A percentile compares a stretch with the other conserved stretches of the same genome.
Evolutionary conservation across 2,797 vertebrate species (phyloP).

Genomic region (Microcaecilia unicolor): DNA sequence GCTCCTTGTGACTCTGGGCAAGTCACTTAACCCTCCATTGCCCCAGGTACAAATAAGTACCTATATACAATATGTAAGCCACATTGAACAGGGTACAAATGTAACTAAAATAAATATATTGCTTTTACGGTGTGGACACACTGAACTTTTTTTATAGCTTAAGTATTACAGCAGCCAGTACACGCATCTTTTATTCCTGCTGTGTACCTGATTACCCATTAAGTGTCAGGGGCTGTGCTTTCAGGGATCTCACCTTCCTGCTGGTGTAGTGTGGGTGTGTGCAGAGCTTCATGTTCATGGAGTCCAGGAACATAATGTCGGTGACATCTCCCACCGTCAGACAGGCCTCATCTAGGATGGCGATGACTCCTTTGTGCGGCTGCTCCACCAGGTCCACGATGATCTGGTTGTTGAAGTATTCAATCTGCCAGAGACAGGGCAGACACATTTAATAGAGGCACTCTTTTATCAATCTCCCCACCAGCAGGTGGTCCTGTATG

Average conservation of each 20-base stretch:
- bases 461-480: fast-evolving
- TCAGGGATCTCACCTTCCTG: constrained; percentile 81
- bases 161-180: neutral
- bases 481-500: fast-evolving
- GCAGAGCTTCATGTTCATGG: constrained; percentile 72
- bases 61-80: no score
- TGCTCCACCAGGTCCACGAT: constrained; percentile 87
- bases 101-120: no score
- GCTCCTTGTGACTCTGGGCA: no score
- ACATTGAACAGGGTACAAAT: no score
- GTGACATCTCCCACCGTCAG: constrained; percentile 72
- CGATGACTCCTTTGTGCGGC: constrained; percentile 74
- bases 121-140: no score
- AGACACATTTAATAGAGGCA: fast-evolving
- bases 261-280: constrained; percentile 82
- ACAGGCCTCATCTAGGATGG: constrained; percentile 82
- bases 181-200: no score
- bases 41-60: no score
- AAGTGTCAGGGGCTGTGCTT: no score
- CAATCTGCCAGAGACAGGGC: constrained; percentile 47
- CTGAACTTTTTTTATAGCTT: no score
- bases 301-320: constrained; percentile 72
- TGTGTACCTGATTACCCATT: no score
- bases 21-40: no score
- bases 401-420: constrained; percentile 87